Conservation (phyloP, 2,888 invertebrate genomes). For the Eulithis testata region DNA sequence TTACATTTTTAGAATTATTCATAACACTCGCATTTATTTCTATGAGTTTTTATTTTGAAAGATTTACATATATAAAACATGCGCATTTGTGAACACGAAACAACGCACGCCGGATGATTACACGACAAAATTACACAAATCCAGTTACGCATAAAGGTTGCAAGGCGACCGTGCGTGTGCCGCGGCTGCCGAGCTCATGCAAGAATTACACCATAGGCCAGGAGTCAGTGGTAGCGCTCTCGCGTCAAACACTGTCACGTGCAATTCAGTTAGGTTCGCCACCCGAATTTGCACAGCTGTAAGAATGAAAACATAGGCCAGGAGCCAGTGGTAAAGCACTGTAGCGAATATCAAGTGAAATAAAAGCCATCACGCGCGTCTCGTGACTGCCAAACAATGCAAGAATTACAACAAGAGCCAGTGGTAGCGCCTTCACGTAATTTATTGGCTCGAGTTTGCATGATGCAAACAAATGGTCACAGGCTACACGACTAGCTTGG, state of each 20-base stretch:
- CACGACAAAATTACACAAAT: constrained; percentile 38
- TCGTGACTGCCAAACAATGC: too few relatives aligned
- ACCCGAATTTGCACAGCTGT: too few relatives aligned
- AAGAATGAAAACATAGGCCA: too few relatives aligned
- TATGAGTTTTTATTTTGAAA: neutral
- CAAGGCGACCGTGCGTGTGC: constrained; percentile 42
- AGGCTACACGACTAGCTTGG: neutral
- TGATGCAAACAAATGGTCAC: constrained; percentile 1
- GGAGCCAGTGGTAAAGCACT: too few relatives aligned
- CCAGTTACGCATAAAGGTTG: constrained; percentile 50
- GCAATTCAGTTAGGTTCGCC: too few relatives aligned
- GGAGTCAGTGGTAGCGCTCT: neutral
- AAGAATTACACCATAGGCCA: constrained; percentile 54
- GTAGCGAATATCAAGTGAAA: too few relatives aligned
- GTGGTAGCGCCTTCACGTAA: too few relatives aligned
- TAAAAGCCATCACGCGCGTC: too few relatives aligned
- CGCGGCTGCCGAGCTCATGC: constrained; percentile 50
- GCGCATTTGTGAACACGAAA: constrained; percentile 8
- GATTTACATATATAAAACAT: constrained; percentile 5
- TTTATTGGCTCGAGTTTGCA: neutral
- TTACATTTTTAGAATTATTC: neutral
- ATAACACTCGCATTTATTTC: neutral
- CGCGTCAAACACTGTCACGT: constrained; percentile 2
- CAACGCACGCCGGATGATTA: constrained; percentile 24
- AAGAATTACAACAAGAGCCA: too few relatives aligned